Evolutionary conservation across 2,888 invertebrate genomes (phyloP).

Genomic region (Morpho achilles): DNA sequence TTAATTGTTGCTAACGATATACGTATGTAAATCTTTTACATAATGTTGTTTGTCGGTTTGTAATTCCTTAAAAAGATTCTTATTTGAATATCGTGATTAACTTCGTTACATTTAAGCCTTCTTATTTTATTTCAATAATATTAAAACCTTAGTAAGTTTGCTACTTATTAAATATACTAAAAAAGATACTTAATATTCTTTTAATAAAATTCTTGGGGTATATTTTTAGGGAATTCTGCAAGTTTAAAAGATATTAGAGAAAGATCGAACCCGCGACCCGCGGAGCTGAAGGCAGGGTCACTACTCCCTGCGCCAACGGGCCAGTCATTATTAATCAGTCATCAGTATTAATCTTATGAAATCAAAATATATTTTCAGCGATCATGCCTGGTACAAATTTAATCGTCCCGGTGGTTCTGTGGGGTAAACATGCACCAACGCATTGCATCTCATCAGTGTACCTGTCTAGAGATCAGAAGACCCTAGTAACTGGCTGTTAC

Average conservation of each 20-base stretch:
- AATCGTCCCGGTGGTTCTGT: slow-evolving; percentile 97
- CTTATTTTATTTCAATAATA: too few species aligned
- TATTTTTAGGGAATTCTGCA: too few species aligned
- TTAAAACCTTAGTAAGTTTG: too few species aligned
- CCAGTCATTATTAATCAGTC: not conserved
- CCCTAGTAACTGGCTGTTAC: slow-evolving; percentile 96
- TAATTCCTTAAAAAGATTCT: not conserved
- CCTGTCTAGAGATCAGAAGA: slow-evolving; percentile 93
- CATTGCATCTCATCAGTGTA: slow-evolving; percentile 97
- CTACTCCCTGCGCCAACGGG: too few species aligned
- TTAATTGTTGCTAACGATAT: slow-evolving; percentile 2
- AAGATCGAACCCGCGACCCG: too few species aligned
- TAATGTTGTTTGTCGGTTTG: too few species aligned
- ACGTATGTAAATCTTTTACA: not conserved
- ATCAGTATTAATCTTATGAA: not conserved
- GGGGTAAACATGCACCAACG: slow-evolving; percentile 97
- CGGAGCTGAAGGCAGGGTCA: too few species aligned
- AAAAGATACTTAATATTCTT: too few species aligned
- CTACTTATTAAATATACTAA: too few species aligned
- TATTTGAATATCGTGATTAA: not conserved
- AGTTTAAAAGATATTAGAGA: too few species aligned
- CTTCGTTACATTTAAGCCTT: too few species aligned
- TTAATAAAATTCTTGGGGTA: too few species aligned
- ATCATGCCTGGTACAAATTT: slow-evolving; percentile 91
- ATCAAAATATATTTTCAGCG: slow-evolving; percentile 31